Evolutionary conservation across 2,797 vertebrate species (phyloP), one percentile per base, ranked within the genome.

Genomic region (Falco cherrug): DNA sequence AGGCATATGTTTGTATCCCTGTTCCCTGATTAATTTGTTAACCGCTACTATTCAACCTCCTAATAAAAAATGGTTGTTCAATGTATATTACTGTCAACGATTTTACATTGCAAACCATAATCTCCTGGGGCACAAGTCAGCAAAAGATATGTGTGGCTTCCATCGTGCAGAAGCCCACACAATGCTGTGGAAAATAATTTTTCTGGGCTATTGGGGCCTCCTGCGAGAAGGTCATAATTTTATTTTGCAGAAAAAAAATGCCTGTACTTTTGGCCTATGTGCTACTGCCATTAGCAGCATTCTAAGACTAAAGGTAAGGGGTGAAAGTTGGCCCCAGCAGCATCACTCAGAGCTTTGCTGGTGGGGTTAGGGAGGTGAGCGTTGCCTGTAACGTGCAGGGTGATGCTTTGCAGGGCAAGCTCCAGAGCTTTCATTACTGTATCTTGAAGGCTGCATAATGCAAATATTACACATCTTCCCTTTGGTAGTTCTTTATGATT

Each of bases 31-130:
- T 91, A 94, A 92, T 93, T 96, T 95, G 70, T 91, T 92, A 94
- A 93, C 69, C 0, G 0, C 77, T 84, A 82, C 89, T 73, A 92
- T 96, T 94, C 89, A 88, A 73, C 67, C 65, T 78, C 51, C 69
- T 90, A 93, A 95, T 94, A 91, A 89, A 96, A 95, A 92, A 76
- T 76, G 28, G 91, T 95, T 86, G 87, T 88, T 92, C 89, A 76
- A 69, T 88, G 77, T 60, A 15, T 76, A 76, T 89, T 94, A 84
- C 87, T 92, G 79, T 88, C 90, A 93, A 70, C 41, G 31, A 94
- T 95, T 92, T 92, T 79, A 95, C 82, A 91, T 82, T 96, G 84
- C 89, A 95, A 96, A 86, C 87, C 82, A 54, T 79, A 88, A 94
- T 63, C 76, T 94, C 93, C 84, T 41, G 73, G 70, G 87, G 51